Conservation (phyloP, 2,888 invertebrate genomes). For the Cabera pusaria region DNA sequence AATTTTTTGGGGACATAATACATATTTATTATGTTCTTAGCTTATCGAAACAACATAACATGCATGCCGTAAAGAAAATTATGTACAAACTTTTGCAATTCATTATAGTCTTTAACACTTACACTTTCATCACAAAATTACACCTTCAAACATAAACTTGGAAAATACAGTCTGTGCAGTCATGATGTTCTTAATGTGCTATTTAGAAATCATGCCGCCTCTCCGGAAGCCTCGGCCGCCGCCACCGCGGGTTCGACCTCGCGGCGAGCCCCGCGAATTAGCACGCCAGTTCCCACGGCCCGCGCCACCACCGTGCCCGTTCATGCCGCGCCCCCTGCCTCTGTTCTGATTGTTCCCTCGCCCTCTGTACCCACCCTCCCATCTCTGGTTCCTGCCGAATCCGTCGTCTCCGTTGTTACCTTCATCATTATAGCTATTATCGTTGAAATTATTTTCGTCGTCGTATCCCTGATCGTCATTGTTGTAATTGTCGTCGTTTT, state of each 20-base stretch:
- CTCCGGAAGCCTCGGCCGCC: conserved; percentile 64
- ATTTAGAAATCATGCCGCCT: conserved; percentile 68
- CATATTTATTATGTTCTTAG: conserved; percentile 69
- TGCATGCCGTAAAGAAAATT: conserved; percentile 72
- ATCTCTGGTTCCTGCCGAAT: conserved; percentile 58
- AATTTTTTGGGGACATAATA: conserved; percentile 60
- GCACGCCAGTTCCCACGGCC: conserved; percentile 57
- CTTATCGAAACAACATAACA: conserved; percentile 67
- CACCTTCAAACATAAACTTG: conserved; percentile 48
- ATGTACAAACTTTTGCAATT: conserved; percentile 72
- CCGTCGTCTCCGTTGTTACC: conserved; percentile 49
- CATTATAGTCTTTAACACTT: conserved; percentile 68
- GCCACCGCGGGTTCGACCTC: conserved; percentile 60
- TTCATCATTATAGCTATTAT: conserved; percentile 52
- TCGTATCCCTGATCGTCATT: conserved; percentile 56
- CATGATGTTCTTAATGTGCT: conserved; percentile 40
- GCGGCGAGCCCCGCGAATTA: conserved; percentile 53
- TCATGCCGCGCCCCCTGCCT: conserved; percentile 68
- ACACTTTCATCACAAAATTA: conserved; percentile 53
- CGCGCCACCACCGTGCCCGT: conserved; percentile 51
- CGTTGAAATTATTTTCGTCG: conserved; percentile 42
- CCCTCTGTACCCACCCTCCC: conserved; percentile 64
- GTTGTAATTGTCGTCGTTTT: conserved; percentile 60
- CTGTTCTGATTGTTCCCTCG: conserved; percentile 45
- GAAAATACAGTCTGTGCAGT: conserved; percentile 51